phyloP scores from a whole-genome alignment of 2,888 invertebrate genomes.

The Perizoma affinitatum region DNA sequence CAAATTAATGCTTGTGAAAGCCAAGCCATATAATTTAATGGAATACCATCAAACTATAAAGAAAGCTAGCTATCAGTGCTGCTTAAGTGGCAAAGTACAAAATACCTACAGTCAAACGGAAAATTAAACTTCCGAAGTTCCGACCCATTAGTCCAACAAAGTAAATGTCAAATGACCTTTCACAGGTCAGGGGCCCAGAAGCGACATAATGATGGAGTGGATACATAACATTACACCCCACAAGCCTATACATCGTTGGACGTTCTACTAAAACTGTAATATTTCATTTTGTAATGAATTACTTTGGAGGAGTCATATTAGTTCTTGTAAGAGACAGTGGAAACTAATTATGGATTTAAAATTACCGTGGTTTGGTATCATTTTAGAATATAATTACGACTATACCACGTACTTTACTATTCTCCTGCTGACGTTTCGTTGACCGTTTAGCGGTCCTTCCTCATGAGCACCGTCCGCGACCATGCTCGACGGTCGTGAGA shows the following conservation, averaged over 20 bases:
- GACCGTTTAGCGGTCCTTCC: too few relatives aligned
- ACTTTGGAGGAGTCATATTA: too few relatives aligned
- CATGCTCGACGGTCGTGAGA: too few relatives aligned
- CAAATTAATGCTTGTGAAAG: not conserved
- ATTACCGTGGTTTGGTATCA: too few relatives aligned
- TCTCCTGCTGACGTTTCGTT: too few relatives aligned
- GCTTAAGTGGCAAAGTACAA: too few relatives aligned
- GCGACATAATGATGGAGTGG: not conserved
- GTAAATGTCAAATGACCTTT: conserved; percentile 2
- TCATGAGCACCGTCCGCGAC: too few relatives aligned
- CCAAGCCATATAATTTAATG: not conserved
- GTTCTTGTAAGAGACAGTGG: too few relatives aligned
- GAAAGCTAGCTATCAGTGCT: not conserved
- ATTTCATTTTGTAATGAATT: not conserved
- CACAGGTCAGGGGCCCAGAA: conserved; percentile 3
- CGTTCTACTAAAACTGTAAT: not conserved
- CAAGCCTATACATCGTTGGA: not conserved
- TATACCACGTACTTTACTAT: too few relatives aligned
- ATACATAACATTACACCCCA: not conserved
- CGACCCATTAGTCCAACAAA: not conserved
- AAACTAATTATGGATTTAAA: too few relatives aligned
- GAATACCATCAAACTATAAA: not conserved
- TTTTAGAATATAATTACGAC: too few relatives aligned
- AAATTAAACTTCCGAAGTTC: not conserved
- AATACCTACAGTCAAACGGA: too few relatives aligned